phyloP scores from a whole-genome alignment of 2,113 vertebrate genomes.

The Rhipidura dahli region DNA sequence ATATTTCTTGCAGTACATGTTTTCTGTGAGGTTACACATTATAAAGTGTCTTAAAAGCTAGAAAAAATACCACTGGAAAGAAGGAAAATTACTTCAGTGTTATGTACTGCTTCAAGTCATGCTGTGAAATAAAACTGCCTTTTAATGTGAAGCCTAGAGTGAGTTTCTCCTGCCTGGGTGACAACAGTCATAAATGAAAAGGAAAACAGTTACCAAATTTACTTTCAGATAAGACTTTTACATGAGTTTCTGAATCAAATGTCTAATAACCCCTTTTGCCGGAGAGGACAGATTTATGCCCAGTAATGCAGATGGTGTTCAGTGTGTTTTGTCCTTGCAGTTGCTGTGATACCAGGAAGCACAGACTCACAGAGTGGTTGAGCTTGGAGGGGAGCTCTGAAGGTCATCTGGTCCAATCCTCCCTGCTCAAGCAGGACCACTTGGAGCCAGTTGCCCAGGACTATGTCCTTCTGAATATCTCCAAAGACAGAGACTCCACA shows the following conservation, averaged over 20 bases:
- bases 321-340: background rate
- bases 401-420: background rate
- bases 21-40: background rate
- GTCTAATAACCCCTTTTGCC: background rate
- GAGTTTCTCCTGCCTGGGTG: background rate
- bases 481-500: background rate
- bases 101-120: background rate
- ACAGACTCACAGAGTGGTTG: background rate
- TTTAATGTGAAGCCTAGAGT: background rate
- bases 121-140: slow-evolving; percentile 4
- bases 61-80: background rate
- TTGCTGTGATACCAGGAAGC: background rate
- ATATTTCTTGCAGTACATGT: background rate
- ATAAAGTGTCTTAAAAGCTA: background rate
- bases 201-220: background rate
- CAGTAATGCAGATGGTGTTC: background rate
- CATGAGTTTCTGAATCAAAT: background rate
- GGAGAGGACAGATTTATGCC: background rate
- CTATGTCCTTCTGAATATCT: background rate
- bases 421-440: background rate
- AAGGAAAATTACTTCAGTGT: background rate
- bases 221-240: background rate
- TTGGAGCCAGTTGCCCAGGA: background rate
- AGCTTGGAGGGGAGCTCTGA: background rate
- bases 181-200: slow-evolving; percentile 4